Evolutionary conservation across 2,888 invertebrate genomes (phyloP).

Genomic region (Platynereis dumerilii): DNA sequence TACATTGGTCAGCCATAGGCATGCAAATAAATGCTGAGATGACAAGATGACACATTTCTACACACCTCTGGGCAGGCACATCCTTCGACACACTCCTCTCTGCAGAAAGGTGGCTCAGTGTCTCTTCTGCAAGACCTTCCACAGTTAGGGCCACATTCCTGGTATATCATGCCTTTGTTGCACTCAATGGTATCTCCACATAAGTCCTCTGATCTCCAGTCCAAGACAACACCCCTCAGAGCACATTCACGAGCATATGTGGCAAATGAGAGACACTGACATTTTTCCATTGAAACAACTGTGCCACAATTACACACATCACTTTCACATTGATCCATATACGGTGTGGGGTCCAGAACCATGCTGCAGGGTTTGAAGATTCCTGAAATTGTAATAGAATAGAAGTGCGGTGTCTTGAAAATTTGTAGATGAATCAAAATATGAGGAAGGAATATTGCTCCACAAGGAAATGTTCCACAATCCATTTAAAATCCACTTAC

Average conservation of each 20-base stretch:
- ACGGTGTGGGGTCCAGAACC: slow-evolving; percentile 80
- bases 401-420: too few species aligned
- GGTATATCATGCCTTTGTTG: slow-evolving; percentile 22
- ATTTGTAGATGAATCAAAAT: too few species aligned
- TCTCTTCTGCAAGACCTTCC: slow-evolving; percentile 21
- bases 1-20: too few species aligned
- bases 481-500: too few species aligned
- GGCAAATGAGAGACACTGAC: too few species aligned
- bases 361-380: slow-evolving; percentile 70
- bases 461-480: too few species aligned
- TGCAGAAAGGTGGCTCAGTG: slow-evolving; percentile 40
- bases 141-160: slow-evolving; percentile 33
- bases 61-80: slow-evolving; percentile 81
- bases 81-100: slow-evolving; percentile 78
- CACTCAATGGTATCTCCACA: slow-evolving; percentile 32
- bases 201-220: slow-evolving; percentile 33
- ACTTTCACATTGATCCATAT: slow-evolving; percentile 82
- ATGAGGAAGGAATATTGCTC: too few species aligned
- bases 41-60: neutral
- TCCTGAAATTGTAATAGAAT: too few species aligned
- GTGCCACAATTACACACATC: slow-evolving; percentile 82
- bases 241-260: slow-evolving; percentile 36
- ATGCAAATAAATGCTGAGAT: too few species aligned
- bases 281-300: slow-evolving; percentile 57
- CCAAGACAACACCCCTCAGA: slow-evolving; percentile 29